Evolutionary conservation across 2,888 invertebrate genomes (phyloP).

Genomic region (Helobdella robusta): DNA sequence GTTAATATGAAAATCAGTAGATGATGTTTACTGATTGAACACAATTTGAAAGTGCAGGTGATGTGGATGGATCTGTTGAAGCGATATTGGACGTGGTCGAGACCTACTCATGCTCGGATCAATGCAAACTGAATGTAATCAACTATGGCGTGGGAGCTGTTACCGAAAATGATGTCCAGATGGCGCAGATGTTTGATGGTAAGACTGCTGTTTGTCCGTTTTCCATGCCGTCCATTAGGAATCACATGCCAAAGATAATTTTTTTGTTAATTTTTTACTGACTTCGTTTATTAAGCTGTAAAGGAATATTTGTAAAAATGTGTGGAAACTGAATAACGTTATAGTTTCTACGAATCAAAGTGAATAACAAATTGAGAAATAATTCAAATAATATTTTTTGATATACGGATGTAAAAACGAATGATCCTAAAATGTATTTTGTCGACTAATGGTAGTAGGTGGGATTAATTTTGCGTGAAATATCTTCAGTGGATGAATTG

Average conservation of each 20-base stretch:
- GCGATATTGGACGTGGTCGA: conserved; percentile 82
- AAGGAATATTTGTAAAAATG: no score
- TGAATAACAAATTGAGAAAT: no score
- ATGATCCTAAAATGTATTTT: background rate
- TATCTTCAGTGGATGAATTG: no score
- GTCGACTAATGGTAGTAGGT: no score
- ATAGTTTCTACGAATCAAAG: no score
- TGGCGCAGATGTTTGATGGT: conserved; percentile 65
- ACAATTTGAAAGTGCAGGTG: conserved; percentile 73
- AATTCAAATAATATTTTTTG: background rate
- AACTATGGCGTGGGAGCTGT: conserved; percentile 83
- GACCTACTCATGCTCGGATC: conserved; percentile 58
- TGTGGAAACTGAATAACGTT: no score
- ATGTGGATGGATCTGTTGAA: conserved; percentile 91
- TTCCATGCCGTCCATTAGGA: background rate
- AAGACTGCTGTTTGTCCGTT: background rate
- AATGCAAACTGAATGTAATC: conserved; percentile 71
- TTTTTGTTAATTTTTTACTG: no score
- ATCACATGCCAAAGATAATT: background rate
- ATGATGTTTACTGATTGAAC: no score
- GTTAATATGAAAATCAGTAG: no score
- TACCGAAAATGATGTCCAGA: conserved; percentile 70
- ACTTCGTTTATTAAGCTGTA: no score
- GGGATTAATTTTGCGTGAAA: no score
- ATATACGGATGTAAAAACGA: background rate